Base-by-base conservation (phyloP, 2,797 vertebrate genomes). In the Poecilia picta region DNA sequence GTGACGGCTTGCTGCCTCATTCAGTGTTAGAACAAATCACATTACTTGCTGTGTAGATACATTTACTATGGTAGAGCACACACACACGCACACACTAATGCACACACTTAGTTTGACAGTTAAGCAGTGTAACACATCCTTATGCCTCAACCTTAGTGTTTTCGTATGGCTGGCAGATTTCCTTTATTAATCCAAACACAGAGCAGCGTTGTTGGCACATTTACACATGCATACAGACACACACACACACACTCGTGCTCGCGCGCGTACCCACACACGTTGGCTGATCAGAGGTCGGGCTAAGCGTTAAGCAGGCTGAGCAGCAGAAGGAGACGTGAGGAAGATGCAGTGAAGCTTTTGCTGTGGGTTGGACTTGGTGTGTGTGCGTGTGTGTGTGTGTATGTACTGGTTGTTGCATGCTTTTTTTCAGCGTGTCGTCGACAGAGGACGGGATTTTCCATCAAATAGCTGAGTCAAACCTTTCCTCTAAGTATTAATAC, bases 101-200 rank as follows among this genome's bases (percentile, higher is more conserved):
- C 84, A 85, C 84, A 91, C 49, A 88, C 91, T 90, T 91, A 90
- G 92, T 91, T 90, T 83, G 86, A 84, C 92, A 87, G 85, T 92
- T 93, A 92, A 93, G 91, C 81, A 85, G 93, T 91, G 89, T 90
- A 93, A 90, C 89, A 82, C 81, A 90, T 90, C 87, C 91, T 89
- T 91, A 87, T 88, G 83, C 84, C 82, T 87, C 81, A 87, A 80
- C 89, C 76, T 76, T 57, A 80, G 87, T 89, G 81, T 86, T 94
- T 95, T 92, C 82, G 88, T 94, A 94, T 94, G 93, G 94, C 90
- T 92, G 91, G 90, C 89, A 94, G 94, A 94, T 92, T 94, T 93
- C 85, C 88, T 95, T 95, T 95, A 94, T 94, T 94, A 95, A 94
- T 94, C 92, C 93, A 93, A 95, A 94, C 93, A 93, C 85, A 79